Percentiles rank a stretch among this genome's conserved stretches.
phyloP scores from a whole-genome alignment of 2,888 invertebrate genomes.

The Balanococcus diminutus region DNA sequence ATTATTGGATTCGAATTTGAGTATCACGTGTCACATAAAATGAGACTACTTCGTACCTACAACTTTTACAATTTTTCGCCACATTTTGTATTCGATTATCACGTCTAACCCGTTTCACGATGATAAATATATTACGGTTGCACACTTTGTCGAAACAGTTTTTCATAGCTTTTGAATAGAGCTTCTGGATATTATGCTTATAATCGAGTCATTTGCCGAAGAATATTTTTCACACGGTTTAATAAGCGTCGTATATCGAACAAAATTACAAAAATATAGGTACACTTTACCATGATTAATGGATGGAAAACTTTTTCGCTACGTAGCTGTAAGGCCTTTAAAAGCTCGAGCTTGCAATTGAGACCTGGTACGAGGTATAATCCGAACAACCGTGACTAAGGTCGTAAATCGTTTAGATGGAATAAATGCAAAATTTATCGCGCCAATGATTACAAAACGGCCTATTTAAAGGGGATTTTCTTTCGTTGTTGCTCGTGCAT shows the following conservation, averaged over 20 bases:
- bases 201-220: neutral
- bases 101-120: no score
- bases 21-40: no score
- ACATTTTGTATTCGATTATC: no score
- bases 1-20: no score
- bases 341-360: neutral
- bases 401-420: slow-evolving; percentile 12
- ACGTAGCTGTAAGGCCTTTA: no score
- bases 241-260: slow-evolving; percentile 1
- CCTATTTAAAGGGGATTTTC: neutral
- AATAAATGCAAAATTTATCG: neutral
- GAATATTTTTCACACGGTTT: neutral
- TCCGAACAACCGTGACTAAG: neutral
- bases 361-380: no score
- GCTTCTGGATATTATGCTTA: neutral
- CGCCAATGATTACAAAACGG: neutral
- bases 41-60: no score
- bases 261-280: neutral
- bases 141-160: no score
- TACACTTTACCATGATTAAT: neutral
- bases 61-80: no score
- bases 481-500: neutral
- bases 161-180: no score
- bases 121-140: no score
- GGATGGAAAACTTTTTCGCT: neutral